Conservation (phyloP, 2,113 vertebrate genomes). For the Bothrops jararaca region DNA sequence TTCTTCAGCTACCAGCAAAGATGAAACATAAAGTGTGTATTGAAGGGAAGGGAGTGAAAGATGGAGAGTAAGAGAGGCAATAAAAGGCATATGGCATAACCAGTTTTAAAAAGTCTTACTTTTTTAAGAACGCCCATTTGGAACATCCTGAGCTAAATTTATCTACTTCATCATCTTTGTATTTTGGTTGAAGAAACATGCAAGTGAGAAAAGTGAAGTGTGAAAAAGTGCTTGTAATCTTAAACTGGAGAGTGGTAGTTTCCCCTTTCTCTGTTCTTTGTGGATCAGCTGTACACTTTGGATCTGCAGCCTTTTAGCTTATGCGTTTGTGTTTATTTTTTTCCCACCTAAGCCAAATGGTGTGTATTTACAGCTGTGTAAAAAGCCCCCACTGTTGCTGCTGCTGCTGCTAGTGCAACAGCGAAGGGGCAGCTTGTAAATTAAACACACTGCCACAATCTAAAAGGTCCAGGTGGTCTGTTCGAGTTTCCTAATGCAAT, state of each 20-base stretch:
- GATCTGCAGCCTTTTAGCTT: slow-evolving; percentile 44
- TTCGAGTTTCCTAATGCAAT: slow-evolving; percentile 78
- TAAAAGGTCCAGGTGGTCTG: slow-evolving; percentile 83
- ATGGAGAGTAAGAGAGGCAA: neutral
- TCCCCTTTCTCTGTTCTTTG: slow-evolving; percentile 63
- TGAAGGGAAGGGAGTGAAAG: slow-evolving; percentile 20
- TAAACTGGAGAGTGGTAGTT: slow-evolving; percentile 57
- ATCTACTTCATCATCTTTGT: slow-evolving; percentile 47
- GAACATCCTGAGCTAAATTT: slow-evolving; percentile 47
- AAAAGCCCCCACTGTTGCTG: slow-evolving; percentile 64
- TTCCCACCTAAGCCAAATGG: slow-evolving; percentile 66
- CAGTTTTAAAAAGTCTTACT: slow-evolving; percentile 56
- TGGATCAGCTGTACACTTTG: slow-evolving; percentile 57
- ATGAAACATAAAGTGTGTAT: slow-evolving; percentile 65
- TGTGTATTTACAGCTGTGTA: slow-evolving; percentile 68
- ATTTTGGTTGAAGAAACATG: slow-evolving; percentile 55
- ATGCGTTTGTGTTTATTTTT: slow-evolving; percentile 17
- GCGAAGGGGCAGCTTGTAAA: slow-evolving; percentile 76
- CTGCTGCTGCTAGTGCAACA: slow-evolving; percentile 65
- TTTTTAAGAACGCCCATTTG: slow-evolving; percentile 39
- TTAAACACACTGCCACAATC: slow-evolving; percentile 78
- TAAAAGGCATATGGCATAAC: slow-evolving; percentile 66
- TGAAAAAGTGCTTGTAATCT: slow-evolving; percentile 49
- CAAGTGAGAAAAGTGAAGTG: slow-evolving; percentile 57
- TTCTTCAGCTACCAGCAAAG: slow-evolving; percentile 70